Conservation (phyloP, 1,140 invertebrate genomes). For the Cryptotermes secundus region DNA sequence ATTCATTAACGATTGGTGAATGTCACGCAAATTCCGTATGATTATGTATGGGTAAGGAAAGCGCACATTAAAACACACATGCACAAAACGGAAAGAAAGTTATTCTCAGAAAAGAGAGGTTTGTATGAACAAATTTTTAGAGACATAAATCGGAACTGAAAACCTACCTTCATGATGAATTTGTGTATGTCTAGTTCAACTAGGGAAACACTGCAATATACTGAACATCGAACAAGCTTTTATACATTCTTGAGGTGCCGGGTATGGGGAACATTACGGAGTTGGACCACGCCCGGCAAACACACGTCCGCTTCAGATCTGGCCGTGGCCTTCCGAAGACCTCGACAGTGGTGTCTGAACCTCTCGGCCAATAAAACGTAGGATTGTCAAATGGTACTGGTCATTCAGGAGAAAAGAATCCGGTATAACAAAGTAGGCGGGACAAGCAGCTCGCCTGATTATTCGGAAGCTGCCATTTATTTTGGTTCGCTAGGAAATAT, state of each 20-base stretch:
- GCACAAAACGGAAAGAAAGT: too few species aligned
- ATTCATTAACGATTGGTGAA: too few species aligned
- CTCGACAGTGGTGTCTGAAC: neutral
- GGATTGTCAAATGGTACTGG: neutral
- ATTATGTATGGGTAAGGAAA: too few species aligned
- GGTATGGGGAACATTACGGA: neutral
- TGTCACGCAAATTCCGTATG: too few species aligned
- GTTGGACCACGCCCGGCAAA: neutral
- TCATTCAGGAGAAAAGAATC: neutral
- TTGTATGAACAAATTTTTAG: neutral
- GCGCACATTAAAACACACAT: too few species aligned
- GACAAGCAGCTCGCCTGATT: neutral
- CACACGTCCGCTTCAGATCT: neutral
- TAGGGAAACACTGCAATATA: neutral
- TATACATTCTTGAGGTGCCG: neutral
- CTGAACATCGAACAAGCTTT: neutral
- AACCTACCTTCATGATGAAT: slow-evolving; percentile 16
- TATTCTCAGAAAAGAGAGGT: too few species aligned
- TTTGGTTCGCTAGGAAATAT: neutral
- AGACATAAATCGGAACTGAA: neutral
- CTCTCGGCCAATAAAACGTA: neutral
- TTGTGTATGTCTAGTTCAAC: neutral
- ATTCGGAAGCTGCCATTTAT: neutral
- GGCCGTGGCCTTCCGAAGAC: neutral
- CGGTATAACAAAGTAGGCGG: neutral